Evolutionary conservation across 2,888 invertebrate genomes (phyloP), one percentile per base, ranked within the genome.

Genomic region (Apodemia zela): DNA sequence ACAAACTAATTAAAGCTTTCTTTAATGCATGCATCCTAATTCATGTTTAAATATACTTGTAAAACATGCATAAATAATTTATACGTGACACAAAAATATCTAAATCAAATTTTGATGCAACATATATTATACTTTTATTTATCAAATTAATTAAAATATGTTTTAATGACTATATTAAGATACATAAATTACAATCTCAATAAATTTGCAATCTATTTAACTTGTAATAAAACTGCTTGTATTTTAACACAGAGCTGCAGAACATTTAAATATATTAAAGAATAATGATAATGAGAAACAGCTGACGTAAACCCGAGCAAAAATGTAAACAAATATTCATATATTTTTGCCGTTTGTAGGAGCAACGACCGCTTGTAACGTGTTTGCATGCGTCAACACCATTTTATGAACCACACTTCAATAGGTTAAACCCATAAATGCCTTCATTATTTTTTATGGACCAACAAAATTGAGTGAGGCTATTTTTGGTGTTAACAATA

Each of bases 311-410:
- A 75, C 71, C 67, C 67, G 66, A 68, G 72, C 73, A 73, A 75
- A 73, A 71, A 75, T 76, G 76, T 78, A 82, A 79, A 80, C 78
- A 75, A 77, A 80, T 73, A 73, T 74, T 76, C 79, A 81, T 79
- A 79, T 82, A 82, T 80, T 79, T 78, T 71, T 72, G 71, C 71
- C 76, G 82, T 42, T 13, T 42, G 42, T 68, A 83, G 79, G 89
- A 83, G 81, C 89, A 87, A 79, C 82, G 89, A 88, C 88, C 88
- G 29, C 29, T 29, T 81, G 82, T 82, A 81, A 79, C 77, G 72
- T 68, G 69, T 62, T 65, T 65, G 74, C 18, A 18, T 74, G 72
- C 78, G 78, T 79, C 76, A 79, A 69, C 61, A 54, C 59, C 65
- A 65, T 66, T 62, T 49, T 54, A 21, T 54, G 13, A 25, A 25